A percentile compares a stretch with the other conserved stretches of the same genome.
These are phyloP conservation scores for Coreius guichenoti DNA, from an alignment of 2,797 vertebrate genomes.

Conservation along the genomic window DNA sequence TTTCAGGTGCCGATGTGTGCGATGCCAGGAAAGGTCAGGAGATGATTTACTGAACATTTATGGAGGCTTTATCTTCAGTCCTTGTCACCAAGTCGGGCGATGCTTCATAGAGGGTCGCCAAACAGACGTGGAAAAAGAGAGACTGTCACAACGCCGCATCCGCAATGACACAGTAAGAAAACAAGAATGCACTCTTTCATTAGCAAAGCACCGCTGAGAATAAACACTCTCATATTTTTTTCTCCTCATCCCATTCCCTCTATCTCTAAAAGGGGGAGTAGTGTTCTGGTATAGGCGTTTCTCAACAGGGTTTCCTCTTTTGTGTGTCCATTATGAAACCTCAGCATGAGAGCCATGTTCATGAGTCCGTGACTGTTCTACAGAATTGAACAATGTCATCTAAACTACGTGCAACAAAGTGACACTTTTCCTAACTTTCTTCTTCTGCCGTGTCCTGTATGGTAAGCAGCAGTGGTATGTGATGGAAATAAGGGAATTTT, in stretches of 20 bases:
- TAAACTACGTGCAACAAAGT: constrained; percentile 37
- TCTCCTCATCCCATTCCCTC: constrained; percentile 24
- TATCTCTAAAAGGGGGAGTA: constrained; percentile 20
- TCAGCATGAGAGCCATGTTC: constrained; percentile 34
- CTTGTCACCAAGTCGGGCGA: constrained; percentile 66
- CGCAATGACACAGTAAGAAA: constrained; percentile 36
- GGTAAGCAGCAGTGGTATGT: background rate
- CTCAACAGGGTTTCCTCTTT: constrained; percentile 45
- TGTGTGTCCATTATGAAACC: constrained; percentile 32
- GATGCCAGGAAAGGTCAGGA: constrained; percentile 82
- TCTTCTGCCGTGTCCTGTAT: constrained; percentile 12
- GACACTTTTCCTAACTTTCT: constrained; percentile 40
- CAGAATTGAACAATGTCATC: constrained; percentile 34
- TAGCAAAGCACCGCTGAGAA: constrained; percentile 33
- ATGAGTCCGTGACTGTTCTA: constrained; percentile 37
- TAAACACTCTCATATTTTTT: constrained; percentile 38
- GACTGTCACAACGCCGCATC: constrained; percentile 29
- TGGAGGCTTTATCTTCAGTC: constrained; percentile 75
- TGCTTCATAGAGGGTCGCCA: constrained; percentile 57
- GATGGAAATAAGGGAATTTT: background rate
- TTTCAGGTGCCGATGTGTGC: constrained; percentile 74
- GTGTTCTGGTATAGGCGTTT: constrained; percentile 31
- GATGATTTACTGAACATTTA: constrained; percentile 84
- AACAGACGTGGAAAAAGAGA: constrained; percentile 31
- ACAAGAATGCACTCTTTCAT: constrained; percentile 43